A percentile compares a stretch with the other conserved stretches of the same genome.
phyloP scores from a whole-genome alignment of 2,797 vertebrate genomes.

The Sebastes cheni region DNA sequence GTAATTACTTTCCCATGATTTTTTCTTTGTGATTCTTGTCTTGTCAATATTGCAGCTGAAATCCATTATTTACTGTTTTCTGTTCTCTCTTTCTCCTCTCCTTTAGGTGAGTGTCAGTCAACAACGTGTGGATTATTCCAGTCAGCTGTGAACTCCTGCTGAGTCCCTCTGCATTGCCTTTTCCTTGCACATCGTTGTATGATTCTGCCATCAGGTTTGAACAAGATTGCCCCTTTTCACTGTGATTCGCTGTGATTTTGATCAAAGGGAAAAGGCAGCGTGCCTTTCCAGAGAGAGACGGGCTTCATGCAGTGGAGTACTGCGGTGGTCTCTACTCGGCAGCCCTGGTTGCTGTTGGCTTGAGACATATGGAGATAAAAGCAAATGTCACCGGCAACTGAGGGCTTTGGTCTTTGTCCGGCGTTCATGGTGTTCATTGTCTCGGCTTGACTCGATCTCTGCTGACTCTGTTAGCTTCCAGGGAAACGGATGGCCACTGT shows the following conservation, averaged over 20 bases:
- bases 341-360: conserved; percentile 28
- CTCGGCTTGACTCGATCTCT: conserved; percentile 30
- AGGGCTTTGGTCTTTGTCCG: conserved; percentile 34
- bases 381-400: conserved; percentile 40
- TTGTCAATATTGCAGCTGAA: conserved; percentile 63
- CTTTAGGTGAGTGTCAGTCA: conserved; percentile 83
- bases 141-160: conserved; percentile 49
- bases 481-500: conserved; percentile 26
- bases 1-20: conserved; percentile 61
- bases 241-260: conserved; percentile 58
- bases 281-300: conserved; percentile 25
- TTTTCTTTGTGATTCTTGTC: conserved; percentile 59
- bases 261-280: conserved; percentile 47
- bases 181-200: conserved; percentile 40
- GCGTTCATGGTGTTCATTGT: conserved; percentile 28
- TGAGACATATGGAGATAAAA: conserved; percentile 56
- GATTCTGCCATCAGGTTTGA: conserved; percentile 75
- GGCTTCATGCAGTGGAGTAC: conserved; percentile 2
- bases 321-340: conserved; percentile 23
- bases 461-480: conserved; percentile 31
- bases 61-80: conserved; percentile 60
- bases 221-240: conserved; percentile 26
- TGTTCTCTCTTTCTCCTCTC: conserved; percentile 38
- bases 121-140: conserved; percentile 68
- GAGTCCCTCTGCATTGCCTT: conserved; percentile 41